phyloP scores from a whole-genome alignment of 30 jellyfish, hydroid and myxozoan species.

The Cassiopea andromeda region DNA sequence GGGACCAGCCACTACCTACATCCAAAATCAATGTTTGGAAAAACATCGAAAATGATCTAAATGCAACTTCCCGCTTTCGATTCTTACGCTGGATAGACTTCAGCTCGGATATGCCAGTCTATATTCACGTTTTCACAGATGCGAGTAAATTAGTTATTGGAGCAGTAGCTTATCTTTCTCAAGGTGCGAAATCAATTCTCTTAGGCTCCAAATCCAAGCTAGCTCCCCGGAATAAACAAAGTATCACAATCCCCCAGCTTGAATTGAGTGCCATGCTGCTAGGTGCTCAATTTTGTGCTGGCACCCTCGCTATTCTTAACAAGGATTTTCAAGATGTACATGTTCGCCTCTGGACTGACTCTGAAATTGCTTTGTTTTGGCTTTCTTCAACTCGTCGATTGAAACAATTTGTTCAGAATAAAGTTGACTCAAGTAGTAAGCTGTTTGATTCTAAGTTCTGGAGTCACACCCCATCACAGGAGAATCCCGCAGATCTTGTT shows the following conservation, averaged over 20 bases:
- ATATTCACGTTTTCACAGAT: conserved; percentile 25
- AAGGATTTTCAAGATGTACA: not conserved
- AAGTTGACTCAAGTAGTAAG: conserved; percentile 15
- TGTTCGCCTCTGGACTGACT: conserved; percentile 48
- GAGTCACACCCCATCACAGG: conserved; percentile 46
- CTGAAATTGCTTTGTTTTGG: conserved; percentile 46
- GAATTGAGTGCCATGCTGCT: not conserved
- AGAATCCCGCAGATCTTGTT: conserved; percentile 18
- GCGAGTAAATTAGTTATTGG: conserved; percentile 12
- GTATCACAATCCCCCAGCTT: not conserved
- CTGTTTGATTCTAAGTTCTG: conserved; percentile 30
- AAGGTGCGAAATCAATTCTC: not conserved
- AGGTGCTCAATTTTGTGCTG: conserved; percentile 22
- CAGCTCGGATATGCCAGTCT: not conserved
- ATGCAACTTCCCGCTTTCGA: not conserved
- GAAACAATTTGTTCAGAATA: conserved; percentile 28
- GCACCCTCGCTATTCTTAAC: not conserved
- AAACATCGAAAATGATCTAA: not conserved
- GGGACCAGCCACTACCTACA: too few relatives aligned
- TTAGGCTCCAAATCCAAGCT: conserved; percentile 24
- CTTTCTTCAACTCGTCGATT: conserved; percentile 19
- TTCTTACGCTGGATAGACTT: not conserved
- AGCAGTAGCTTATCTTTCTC: not conserved
- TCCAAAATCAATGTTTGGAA: too few relatives aligned
- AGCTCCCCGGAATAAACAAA: conserved; percentile 25